A percentile compares a stretch with the other conserved stretches of the same genome.
Evolutionary conservation across 2,113 vertebrate species (phyloP).

Genomic region (Scartelaos histophorus): DNA sequence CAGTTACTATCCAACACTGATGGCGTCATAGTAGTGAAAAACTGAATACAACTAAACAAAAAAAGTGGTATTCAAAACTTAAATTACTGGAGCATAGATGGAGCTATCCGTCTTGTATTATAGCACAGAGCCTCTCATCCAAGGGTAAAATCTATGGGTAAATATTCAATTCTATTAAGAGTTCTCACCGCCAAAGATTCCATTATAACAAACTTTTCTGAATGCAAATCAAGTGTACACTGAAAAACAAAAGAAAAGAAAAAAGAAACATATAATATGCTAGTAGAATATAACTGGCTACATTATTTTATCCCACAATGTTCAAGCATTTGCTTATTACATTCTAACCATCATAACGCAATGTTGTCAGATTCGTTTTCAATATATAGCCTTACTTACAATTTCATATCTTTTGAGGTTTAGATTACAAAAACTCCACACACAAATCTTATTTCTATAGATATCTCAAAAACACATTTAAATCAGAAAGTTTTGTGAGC

Average conservation of each 20-base stretch:
- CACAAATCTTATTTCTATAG: conserved; percentile 16
- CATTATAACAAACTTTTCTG: background rate
- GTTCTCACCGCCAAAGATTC: background rate
- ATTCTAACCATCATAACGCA: background rate
- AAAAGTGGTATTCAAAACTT: background rate
- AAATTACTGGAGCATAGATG: background rate
- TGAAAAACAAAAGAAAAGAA: background rate
- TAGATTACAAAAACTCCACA: background rate
- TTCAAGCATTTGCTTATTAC: background rate
- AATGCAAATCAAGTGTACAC: background rate
- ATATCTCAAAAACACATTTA: conserved; percentile 33
- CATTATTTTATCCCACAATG: background rate
- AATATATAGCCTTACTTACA: background rate
- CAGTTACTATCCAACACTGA: too few relatives aligned
- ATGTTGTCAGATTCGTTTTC: background rate
- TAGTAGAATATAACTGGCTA: background rate
- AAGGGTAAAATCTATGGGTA: too few relatives aligned
- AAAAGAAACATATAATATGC: background rate
- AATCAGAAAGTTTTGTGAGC: conserved; percentile 20
- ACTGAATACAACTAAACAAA: too few relatives aligned
- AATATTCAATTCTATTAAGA: background rate
- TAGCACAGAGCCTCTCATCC: too few relatives aligned
- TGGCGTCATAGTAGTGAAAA: too few relatives aligned
- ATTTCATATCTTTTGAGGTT: background rate
- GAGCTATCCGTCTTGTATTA: too few relatives aligned